Evolutionary conservation across 2,888 invertebrate species (phyloP).

Genomic region (Dioctria linearis): DNA sequence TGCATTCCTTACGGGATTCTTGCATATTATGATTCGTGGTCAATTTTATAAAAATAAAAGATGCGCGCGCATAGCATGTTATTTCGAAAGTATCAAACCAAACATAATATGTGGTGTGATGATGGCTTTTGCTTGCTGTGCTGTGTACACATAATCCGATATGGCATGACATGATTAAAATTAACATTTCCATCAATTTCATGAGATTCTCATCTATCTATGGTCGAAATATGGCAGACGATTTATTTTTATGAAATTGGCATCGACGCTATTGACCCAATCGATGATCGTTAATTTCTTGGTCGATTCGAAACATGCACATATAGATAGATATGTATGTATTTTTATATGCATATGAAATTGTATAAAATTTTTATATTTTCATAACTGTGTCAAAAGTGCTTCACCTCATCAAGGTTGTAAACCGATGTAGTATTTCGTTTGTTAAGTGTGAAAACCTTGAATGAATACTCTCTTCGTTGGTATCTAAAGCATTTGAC

Average conservation of each 20-base stretch:
- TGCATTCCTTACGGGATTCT: conserved; percentile 22
- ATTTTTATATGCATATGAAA: no score
- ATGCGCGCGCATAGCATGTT: not conserved
- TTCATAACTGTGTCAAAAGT: conserved; percentile 41
- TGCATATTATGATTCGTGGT: not conserved
- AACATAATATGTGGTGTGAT: not conserved
- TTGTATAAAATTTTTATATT: conserved; percentile 6
- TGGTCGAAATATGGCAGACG: not conserved
- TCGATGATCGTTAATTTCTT: conserved; percentile 37
- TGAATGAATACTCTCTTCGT: not conserved
- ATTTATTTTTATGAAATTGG: conserved; percentile 40
- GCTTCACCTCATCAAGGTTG: conserved; percentile 19
- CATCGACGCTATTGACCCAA: conserved; percentile 27
- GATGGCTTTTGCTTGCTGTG: conserved; percentile 10
- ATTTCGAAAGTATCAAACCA: conserved; percentile 17
- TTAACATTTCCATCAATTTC: conserved; percentile 25
- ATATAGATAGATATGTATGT: not conserved
- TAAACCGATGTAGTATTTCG: not conserved
- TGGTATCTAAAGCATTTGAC: not conserved
- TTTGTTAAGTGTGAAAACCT: not conserved
- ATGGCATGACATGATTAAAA: not conserved
- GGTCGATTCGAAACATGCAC: not conserved
- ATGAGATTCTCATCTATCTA: conserved; percentile 34
- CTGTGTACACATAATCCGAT: not conserved
- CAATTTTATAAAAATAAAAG: not conserved